Percentiles rank a stretch among this genome's conserved stretches.
Evolutionary conservation across 2,797 vertebrate genomes (phyloP).

Genomic region (Periparus ater): DNA sequence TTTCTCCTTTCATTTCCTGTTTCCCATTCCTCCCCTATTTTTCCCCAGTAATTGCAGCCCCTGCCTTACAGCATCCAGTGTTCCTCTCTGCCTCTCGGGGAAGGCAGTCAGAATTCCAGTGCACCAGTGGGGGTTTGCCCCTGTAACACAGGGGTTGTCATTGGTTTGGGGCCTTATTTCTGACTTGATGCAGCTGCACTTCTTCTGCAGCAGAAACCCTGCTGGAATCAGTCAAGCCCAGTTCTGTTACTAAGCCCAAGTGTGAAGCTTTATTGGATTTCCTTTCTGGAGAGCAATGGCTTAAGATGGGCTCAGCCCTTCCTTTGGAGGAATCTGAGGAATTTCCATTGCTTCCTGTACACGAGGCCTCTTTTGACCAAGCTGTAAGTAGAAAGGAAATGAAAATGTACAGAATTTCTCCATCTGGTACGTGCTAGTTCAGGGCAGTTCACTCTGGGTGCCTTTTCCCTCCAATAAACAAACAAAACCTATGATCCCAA

Average conservation of each 20-base stretch:
- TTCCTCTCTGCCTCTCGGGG: background rate
- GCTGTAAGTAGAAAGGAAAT: constrained; percentile 66
- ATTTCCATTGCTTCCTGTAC: constrained; percentile 74
- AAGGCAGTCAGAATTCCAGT: background rate
- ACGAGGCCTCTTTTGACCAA: constrained; percentile 58
- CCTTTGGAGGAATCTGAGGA: constrained; percentile 67
- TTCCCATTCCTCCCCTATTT: constrained; percentile 5
- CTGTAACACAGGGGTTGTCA: background rate
- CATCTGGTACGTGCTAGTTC: constrained; percentile 20
- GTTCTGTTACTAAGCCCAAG: constrained; percentile 8
- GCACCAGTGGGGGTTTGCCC: background rate
- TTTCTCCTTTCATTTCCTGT: constrained; percentile 11
- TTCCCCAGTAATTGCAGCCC: background rate
- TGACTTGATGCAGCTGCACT: background rate
- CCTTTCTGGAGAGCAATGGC: constrained; percentile 56
- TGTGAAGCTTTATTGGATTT: constrained; percentile 57
- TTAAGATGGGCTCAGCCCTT: constrained; percentile 57
- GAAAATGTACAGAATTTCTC: constrained; percentile 49
- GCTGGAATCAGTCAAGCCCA: background rate
- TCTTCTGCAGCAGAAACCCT: background rate
- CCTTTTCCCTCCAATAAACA: constrained; percentile 29
- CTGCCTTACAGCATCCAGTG: background rate
- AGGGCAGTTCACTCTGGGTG: background rate
- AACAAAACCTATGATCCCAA: constrained; percentile 2
- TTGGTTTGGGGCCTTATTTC: background rate